These are phyloP conservation scores for Anarsia innoxiella DNA, from an alignment of 2,888 invertebrate species.

Conservation along the genomic window DNA sequence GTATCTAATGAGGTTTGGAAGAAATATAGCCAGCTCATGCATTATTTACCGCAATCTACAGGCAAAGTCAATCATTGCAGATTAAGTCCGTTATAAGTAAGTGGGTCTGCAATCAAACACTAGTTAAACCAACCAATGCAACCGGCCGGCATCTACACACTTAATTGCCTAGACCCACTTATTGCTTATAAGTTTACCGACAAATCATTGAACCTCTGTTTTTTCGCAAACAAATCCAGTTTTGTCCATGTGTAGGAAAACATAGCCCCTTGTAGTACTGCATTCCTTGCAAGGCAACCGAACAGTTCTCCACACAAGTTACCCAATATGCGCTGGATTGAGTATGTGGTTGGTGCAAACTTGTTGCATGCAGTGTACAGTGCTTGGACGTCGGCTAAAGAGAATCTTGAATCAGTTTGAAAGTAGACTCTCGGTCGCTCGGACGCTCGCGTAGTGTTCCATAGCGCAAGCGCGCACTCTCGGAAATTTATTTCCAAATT, in stretches of 20 bases:
- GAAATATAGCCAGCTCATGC: too few species aligned
- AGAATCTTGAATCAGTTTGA: conserved; percentile 56
- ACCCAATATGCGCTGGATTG: background rate
- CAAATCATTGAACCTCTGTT: conserved; percentile 20
- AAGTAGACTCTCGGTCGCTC: conserved; percentile 54
- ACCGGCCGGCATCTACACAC: conserved; percentile 12
- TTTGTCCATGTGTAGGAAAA: conserved; percentile 47
- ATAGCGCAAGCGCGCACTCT: conserved; percentile 35
- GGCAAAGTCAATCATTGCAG: background rate
- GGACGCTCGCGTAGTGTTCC: conserved; percentile 43
- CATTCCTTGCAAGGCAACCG: conserved; percentile 57
- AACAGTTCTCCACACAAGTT: conserved; percentile 7
- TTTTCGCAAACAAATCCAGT: conserved; percentile 36
- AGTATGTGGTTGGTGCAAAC: background rate
- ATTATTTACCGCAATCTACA: background rate
- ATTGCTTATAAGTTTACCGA: conserved; percentile 1
- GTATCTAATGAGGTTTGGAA: too few species aligned
- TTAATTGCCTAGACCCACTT: conserved; percentile 16
- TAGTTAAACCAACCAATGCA: conserved; percentile 13
- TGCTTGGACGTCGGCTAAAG: conserved; percentile 27
- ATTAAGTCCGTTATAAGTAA: conserved; percentile 15
- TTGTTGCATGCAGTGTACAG: conserved; percentile 16
- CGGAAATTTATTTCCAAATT: conserved; percentile 39
- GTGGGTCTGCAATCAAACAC: conserved; percentile 20
- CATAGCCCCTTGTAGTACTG: conserved; percentile 45